phyloP scores from a whole-genome alignment of 2,113 vertebrate genomes.

The Peromyscus leucopus region DNA sequence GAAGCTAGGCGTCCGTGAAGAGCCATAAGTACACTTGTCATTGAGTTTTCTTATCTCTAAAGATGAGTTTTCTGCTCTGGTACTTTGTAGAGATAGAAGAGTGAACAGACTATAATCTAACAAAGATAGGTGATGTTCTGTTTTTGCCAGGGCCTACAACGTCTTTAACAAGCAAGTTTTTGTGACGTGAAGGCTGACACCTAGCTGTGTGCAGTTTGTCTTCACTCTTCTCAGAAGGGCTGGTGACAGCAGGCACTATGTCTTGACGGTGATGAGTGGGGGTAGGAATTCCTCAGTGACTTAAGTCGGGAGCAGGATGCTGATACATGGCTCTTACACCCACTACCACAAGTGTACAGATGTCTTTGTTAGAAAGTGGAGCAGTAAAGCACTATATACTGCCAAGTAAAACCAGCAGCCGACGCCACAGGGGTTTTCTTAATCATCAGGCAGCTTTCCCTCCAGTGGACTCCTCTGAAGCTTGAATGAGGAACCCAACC shows the following conservation, averaged over 20 bases:
- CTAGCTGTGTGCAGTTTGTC: neutral
- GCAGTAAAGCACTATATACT: neutral
- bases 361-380: neutral
- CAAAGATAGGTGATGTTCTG: neutral
- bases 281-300: neutral
- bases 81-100: conserved; percentile 9
- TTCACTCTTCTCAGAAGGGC: neutral
- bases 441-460: neutral
- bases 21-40: neutral
- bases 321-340: neutral
- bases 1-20: neutral
- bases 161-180: neutral
- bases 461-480: neutral
- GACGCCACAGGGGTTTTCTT: neutral
- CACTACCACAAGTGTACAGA: neutral
- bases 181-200: neutral
- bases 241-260: neutral
- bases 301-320: no score
- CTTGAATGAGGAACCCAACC: neutral
- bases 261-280: neutral
- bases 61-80: conserved; percentile 24
- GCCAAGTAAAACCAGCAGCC: neutral
- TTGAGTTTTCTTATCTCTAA: conserved; percentile 36
- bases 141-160: conserved; percentile 31
- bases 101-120: conserved; percentile 18